Evolutionary conservation across 2,888 invertebrate genomes (phyloP), one percentile per base, ranked within the genome.

Genomic region (Serripes groenlandicus): DNA sequence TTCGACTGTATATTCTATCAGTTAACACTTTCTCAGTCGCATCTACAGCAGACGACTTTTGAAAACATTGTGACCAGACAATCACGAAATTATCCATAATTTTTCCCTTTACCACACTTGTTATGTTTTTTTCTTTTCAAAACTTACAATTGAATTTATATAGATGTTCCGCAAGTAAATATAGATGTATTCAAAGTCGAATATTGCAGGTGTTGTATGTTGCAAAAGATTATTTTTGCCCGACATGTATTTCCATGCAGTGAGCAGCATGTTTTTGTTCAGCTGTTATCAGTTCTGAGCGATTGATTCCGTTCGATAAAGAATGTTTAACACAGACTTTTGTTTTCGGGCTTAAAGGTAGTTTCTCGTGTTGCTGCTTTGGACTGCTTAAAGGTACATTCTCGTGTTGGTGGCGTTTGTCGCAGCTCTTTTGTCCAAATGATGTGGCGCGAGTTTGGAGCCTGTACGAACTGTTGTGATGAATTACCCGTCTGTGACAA

Each of bases 401-500:
- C 21, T 62, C 32, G 26, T 66, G 66, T 28, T 23, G 35, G 23
- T 64, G 9, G n/a, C 42, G 28, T 23, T 66, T 66, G 26, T 66
- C 37, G n/a, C n/a, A n/a, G 28, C 26, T 30, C 35, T 64, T 66
- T 15, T n/a, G 23, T 37, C 34, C 35, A 7, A 66, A 26, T 1
- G 71, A 71, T 21, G 54, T 71, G 2, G 32, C 71, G 1, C 71
- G 56, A 7, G 71, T 71, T 3, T 34, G 30, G 21, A 71, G 9
- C 18, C 71, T 54, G 34, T 71, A 56, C 23, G 71, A 71, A 23
- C 71, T 26, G 56, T 54, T 34, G 11, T 71, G 71, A 1, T 34
- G 54, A 23, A 35, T 77, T 7, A 42, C 52, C 28, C 74, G 42
- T 54, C 64, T 62, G 52, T 78, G 62, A 54, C 84, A 84, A 34